phyloP scores from a whole-genome alignment of 2,113 vertebrate genomes.

The Herpetotheres cachinnans region DNA sequence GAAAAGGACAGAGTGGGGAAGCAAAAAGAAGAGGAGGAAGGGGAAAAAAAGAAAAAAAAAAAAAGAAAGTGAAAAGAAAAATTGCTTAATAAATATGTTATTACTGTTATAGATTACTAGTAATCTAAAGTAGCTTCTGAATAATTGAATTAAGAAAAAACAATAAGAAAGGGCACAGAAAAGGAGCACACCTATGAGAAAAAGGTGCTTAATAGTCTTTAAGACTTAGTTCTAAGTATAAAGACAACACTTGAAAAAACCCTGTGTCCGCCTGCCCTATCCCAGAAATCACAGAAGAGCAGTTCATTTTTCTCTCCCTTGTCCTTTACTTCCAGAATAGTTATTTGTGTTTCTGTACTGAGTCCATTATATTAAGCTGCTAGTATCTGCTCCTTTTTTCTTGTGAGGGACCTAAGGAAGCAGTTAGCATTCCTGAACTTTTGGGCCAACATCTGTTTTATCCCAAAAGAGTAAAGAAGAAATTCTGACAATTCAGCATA shows the following conservation, averaged over 20 bases:
- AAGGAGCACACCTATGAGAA: background rate
- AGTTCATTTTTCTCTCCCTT: background rate
- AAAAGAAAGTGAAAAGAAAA: background rate
- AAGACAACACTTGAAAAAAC: background rate
- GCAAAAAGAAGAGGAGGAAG: background rate
- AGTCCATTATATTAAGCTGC: background rate
- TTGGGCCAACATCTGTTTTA: background rate
- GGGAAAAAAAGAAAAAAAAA: background rate
- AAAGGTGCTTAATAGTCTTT: background rate
- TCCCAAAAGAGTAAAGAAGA: background rate
- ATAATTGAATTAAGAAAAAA: background rate
- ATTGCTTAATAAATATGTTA: background rate
- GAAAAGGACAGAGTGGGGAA: background rate
- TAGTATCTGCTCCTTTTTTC: background rate
- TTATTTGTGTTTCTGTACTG: background rate
- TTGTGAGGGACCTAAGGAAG: background rate
- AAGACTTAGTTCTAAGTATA: background rate
- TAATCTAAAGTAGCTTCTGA: background rate
- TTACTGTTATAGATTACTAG: background rate
- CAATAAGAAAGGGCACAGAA: background rate
- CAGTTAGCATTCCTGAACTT: background rate
- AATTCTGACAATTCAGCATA: background rate
- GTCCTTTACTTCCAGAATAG: background rate
- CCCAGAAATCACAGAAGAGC: background rate
- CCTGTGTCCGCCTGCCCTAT: background rate